Conservation (phyloP, 2,113 vertebrate species). For the Phaethon lepturus region DNA sequence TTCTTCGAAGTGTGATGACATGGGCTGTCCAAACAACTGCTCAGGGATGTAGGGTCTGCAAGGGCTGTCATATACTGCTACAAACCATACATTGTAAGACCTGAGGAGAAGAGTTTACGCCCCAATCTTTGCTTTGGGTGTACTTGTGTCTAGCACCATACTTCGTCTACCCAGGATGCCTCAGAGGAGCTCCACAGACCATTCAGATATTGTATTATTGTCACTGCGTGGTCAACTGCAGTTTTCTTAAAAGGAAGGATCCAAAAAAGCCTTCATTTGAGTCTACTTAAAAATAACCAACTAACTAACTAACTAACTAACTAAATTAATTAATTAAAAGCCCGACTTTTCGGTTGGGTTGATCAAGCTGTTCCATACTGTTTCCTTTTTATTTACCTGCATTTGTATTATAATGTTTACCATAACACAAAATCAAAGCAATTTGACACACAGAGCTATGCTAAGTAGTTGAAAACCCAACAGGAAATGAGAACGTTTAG, state of each 20-base stretch:
- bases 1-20: neutral
- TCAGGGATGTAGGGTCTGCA: neutral
- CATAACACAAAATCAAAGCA: neutral
- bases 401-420: neutral
- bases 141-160: neutral
- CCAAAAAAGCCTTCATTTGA: neutral
- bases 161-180: neutral
- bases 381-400: neutral
- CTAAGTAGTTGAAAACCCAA: neutral
- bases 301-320: neutral
- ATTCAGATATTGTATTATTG: neutral
- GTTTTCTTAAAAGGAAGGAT: neutral
- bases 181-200: neutral
- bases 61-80: neutral
- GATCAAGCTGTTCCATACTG: neutral
- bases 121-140: neutral
- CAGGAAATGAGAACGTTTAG: fast-evolving
- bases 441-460: neutral
- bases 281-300: neutral
- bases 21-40: neutral
- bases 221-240: fast-evolving
- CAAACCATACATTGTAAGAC: fast-evolving
- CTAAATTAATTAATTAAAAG: neutral
- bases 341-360: neutral
- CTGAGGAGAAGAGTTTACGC: neutral